These are phyloP conservation scores for Pseudochromis fuscus DNA, from an alignment of 2,797 vertebrate species.

Conservation along the genomic window DNA sequence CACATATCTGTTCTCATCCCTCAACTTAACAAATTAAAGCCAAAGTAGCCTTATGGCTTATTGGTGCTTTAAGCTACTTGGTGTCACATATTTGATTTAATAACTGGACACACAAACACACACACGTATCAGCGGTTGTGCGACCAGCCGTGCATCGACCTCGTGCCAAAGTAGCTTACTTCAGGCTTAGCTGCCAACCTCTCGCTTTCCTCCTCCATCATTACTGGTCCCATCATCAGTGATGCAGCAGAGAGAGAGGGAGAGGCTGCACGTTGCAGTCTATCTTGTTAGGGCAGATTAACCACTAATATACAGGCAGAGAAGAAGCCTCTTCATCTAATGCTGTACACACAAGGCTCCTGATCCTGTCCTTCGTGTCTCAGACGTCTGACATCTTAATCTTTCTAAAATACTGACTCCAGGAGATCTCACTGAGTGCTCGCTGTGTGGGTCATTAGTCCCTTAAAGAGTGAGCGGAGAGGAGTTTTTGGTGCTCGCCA, in stretches of 20 bases:
- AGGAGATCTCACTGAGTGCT: conserved; percentile 37
- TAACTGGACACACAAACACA: conserved; percentile 70
- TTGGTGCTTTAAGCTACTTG: conserved; percentile 74
- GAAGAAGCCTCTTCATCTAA: conserved; percentile 62
- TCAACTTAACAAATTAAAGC: conserved; percentile 39
- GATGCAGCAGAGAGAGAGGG: conserved; percentile 65
- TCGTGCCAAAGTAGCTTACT: conserved; percentile 79
- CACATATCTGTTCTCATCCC: conserved; percentile 27
- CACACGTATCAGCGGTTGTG: conserved; percentile 41
- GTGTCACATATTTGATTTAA: conserved; percentile 79
- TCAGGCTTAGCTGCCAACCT: conserved; percentile 72
- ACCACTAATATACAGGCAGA: conserved; percentile 67
- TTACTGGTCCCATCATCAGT: conserved; percentile 75
- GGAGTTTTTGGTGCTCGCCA: conserved; percentile 37
- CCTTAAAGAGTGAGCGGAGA: conserved; percentile 20
- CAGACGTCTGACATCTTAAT: conserved; percentile 67
- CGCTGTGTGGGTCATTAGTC: conserved; percentile 46
- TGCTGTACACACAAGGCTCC: conserved; percentile 43
- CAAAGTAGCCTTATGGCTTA: conserved; percentile 58
- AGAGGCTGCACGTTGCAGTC: conserved; percentile 51
- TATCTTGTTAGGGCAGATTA: conserved; percentile 82
- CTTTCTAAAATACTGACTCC: conserved; percentile 43
- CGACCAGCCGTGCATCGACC: conserved; percentile 57
- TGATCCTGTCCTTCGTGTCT: conserved; percentile 64
- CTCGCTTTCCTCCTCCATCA: conserved; percentile 68